Conservation (phyloP, 1,140 invertebrate species). For the Planococcus citri region DNA sequence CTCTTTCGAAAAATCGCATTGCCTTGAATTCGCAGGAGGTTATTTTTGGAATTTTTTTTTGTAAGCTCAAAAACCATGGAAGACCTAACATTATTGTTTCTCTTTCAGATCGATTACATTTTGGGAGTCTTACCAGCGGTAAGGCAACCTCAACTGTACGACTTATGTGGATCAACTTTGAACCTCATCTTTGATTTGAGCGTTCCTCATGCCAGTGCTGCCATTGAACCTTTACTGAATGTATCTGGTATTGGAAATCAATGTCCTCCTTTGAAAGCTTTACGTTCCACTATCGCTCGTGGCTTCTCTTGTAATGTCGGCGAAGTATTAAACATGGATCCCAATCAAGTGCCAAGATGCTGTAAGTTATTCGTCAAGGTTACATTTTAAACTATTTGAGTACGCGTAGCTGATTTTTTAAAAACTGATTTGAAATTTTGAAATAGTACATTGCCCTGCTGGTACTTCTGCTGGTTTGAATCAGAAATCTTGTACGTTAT, state of each 20-base stretch:
- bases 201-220: constrained; percentile 78
- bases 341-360: constrained; percentile 81
- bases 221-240: constrained; percentile 79
- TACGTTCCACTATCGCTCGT: constrained; percentile 67
- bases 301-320: constrained; percentile 88
- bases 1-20: too few relatives aligned
- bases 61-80: neutral
- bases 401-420: neutral
- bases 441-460: constrained; percentile 79
- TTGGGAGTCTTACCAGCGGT: constrained; percentile 58
- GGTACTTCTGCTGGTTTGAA: constrained; percentile 84
- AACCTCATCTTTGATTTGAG: constrained; percentile 87
- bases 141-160: constrained; percentile 77
- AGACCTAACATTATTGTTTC: too few relatives aligned
- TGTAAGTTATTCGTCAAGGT: constrained; percentile 53
- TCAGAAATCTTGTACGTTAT: constrained; percentile 75
- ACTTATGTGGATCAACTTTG: constrained; percentile 84
- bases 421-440: constrained; percentile 1
- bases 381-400: constrained; percentile 19
- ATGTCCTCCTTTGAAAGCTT: constrained; percentile 75
- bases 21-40: too few relatives aligned
- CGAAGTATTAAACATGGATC: constrained; percentile 73
- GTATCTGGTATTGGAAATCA: constrained; percentile 78
- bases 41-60: too few relatives aligned
- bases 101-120: constrained; percentile 24